phyloP scores from a whole-genome alignment of 2,797 vertebrate species.

The Myotis daubentonii region DNA sequence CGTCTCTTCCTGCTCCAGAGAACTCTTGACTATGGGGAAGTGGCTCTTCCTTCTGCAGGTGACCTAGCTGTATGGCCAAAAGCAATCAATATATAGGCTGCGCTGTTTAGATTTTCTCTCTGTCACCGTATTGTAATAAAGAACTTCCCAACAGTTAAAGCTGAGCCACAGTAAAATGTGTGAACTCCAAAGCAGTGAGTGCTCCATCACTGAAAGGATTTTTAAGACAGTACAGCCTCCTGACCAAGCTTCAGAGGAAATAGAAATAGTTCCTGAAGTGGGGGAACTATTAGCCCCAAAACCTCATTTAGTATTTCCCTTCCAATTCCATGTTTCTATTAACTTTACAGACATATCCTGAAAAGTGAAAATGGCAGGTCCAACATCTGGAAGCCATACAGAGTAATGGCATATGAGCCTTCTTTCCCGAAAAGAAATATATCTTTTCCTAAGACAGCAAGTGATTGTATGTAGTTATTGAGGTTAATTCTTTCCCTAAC shows the following conservation, averaged over 20 bases:
- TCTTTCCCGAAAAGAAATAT: background rate
- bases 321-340: background rate
- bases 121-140: background rate
- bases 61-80: background rate
- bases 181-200: background rate
- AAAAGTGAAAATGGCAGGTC: background rate
- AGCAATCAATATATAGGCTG: background rate
- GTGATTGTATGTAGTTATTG: background rate
- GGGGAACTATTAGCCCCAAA: background rate
- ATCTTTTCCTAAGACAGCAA: background rate
- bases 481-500: background rate
- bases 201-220: background rate
- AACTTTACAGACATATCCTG: background rate
- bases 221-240: background rate
- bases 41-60: background rate
- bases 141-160: background rate
- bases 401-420: background rate
- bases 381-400: background rate
- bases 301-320: background rate
- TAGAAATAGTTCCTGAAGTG: background rate
- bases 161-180: background rate
- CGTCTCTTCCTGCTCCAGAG: too few species aligned
- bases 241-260: background rate
- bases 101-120: background rate
- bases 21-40: background rate